Evolutionary conservation across 2,797 vertebrate species (phyloP).

Genomic region (Moxostoma hubbsi): DNA sequence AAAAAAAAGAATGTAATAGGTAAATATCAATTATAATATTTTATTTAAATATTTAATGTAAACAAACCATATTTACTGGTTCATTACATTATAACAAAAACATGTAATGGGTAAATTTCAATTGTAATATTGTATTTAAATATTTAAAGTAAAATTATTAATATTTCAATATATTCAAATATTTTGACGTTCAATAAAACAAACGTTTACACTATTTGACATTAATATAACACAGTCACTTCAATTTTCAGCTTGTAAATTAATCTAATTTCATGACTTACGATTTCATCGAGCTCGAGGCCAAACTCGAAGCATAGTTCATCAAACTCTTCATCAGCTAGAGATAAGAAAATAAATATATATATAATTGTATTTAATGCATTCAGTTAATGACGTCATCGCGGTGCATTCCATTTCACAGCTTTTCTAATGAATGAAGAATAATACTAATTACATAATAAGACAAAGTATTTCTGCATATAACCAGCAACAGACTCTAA

Average conservation of each 20-base stretch:
- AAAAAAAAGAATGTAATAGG: too few relatives aligned
- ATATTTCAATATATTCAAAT: too few relatives aligned
- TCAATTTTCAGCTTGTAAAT: not conserved
- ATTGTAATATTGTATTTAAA: too few relatives aligned
- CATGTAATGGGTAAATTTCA: too few relatives aligned
- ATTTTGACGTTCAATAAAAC: not conserved
- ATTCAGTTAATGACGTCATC: slow-evolving; percentile 20
- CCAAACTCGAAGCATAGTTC: slow-evolving; percentile 98
- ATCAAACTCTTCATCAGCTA: slow-evolving; percentile 96
- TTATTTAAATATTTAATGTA: too few relatives aligned
- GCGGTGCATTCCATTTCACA: not conserved
- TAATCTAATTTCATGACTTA: slow-evolving; percentile 73
- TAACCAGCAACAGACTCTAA: not conserved
- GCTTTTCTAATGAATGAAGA: slow-evolving; percentile 1
- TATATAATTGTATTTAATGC: not conserved
- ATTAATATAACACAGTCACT: not conserved
- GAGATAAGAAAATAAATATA: not conserved
- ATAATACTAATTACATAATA: not conserved
- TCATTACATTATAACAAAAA: too few relatives aligned
- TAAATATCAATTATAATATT: too few relatives aligned
- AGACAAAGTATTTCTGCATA: not conserved
- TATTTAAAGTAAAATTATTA: too few relatives aligned
- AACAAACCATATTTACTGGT: too few relatives aligned
- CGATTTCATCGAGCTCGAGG: slow-evolving; percentile 96
- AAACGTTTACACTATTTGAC: not conserved